Conservation (phyloP, 2,888 invertebrate species). For the Gordius sp. region DNA sequence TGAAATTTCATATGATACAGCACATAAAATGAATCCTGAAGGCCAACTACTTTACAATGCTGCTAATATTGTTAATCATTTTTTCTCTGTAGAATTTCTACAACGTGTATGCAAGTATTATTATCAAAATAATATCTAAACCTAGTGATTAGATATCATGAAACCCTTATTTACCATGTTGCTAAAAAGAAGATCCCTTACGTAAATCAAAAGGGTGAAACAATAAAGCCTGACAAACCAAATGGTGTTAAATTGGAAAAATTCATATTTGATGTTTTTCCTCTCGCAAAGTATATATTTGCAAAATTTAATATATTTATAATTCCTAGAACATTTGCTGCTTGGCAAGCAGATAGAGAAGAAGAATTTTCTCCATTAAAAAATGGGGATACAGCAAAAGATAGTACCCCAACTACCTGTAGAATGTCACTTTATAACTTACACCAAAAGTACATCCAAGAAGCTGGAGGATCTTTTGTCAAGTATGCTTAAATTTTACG, state of each 20-base stretch:
- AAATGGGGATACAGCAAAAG: constrained; percentile 61
- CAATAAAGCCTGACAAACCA: constrained; percentile 46
- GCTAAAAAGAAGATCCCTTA: constrained; percentile 89
- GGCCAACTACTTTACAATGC: constrained; percentile 64
- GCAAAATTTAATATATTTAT: not conserved
- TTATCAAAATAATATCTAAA: not conserved
- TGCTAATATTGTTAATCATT: constrained; percentile 94
- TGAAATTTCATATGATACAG: constrained; percentile 61
- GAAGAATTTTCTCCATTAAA: constrained; percentile 90
- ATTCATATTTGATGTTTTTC: constrained; percentile 94
- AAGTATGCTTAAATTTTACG: too few species aligned
- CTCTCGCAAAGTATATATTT: constrained; percentile 44
- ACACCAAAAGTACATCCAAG: constrained; percentile 46
- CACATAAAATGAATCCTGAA: constrained; percentile 39
- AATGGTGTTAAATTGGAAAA: constrained; percentile 98
- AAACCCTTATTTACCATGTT: constrained; percentile 57
- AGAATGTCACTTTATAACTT: constrained; percentile 46
- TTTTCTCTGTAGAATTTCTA: constrained; percentile 64
- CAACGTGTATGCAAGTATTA: constrained; percentile 39
- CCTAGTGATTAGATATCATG: constrained; percentile 33
- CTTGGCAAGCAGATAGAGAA: constrained; percentile 53
- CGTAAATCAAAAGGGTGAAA: constrained; percentile 43
- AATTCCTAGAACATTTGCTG: constrained; percentile 44
- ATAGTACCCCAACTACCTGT: constrained; percentile 58
- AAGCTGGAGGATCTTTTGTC: constrained; percentile 48